phyloP scores from a whole-genome alignment of 1,140 invertebrate species.

The Prorops nasuta region DNA sequence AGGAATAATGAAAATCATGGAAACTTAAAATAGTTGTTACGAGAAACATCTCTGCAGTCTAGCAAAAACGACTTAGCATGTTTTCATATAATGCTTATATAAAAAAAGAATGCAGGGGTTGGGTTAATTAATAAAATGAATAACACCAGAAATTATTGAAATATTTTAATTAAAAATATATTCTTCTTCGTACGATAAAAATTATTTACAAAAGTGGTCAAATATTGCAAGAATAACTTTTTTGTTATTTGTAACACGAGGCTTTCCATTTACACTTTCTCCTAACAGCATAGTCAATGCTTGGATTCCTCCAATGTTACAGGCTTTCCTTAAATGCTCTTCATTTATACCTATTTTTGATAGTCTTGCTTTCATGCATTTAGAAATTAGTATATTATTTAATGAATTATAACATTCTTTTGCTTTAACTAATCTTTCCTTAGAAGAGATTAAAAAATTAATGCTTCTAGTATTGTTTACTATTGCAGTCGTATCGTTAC shows the following conservation, averaged over 20 bases:
- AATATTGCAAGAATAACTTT: background rate
- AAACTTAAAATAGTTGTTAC: too few relatives aligned
- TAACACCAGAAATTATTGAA: too few relatives aligned
- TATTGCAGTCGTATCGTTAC: background rate
- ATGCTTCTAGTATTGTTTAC: background rate
- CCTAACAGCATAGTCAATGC: slow-evolving; percentile 6
- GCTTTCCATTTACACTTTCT: slow-evolving; percentile 9
- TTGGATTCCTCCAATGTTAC: background rate
- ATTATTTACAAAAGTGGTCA: background rate
- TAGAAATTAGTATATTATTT: slow-evolving; percentile 7
- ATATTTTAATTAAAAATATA: background rate
- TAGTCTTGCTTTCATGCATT: slow-evolving; percentile 10
- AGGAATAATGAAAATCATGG: too few relatives aligned
- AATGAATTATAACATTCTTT: slow-evolving; percentile 2
- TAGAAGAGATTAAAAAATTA: background rate
- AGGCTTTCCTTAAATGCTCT: slow-evolving; percentile 8
- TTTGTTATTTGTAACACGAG: slow-evolving; percentile 4
- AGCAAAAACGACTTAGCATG: too few relatives aligned
- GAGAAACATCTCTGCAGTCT: too few relatives aligned
- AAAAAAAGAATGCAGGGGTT: too few relatives aligned
- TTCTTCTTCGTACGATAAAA: background rate
- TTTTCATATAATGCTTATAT: too few relatives aligned
- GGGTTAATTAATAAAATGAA: too few relatives aligned
- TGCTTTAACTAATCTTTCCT: background rate
- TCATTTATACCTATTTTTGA: slow-evolving; percentile 10